Base-by-base conservation (phyloP, 2,113 vertebrate genomes). In the Trachemys scripta region DNA sequence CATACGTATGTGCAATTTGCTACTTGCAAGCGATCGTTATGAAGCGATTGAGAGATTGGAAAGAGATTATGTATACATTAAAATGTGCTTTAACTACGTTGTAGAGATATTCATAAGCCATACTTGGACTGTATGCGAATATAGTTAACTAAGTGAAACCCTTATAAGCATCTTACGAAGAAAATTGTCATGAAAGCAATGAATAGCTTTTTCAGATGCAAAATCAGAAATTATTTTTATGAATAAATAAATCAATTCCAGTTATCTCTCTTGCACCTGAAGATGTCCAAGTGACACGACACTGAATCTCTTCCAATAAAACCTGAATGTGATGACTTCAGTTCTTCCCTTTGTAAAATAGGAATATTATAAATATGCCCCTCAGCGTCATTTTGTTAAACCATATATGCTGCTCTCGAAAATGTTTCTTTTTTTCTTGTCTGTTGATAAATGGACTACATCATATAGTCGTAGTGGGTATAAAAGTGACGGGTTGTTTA, bases 401-500 rank as follows among this genome's bases (percentile, higher is more conserved):
- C 56, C 47, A 24, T 54, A 38, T 94, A 45, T 79, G 87, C 90
- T 81, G 95, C 14, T 25, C 65, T 78, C 24, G 13, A 5, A 95
- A 88, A 6, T 24, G 35, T 17, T 11, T 24, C 10, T 29, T 38
- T 6, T 19, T 38, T 38, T 8, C 13, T 5, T 22, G 13, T 38
- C 27, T 14, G 31, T 5, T 51, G 91, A 94, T 85, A 59, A 85
- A 87, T 14, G 88, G 88, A 35, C 35, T 31, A 0, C 80, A 95
- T 90, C 93, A 12, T 50, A 82, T 1, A 5, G 12, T 69, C 69
- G 75, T 35, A 92, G 25, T 93, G 81, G 92, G 92, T 96, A 93
- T 93, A 57, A 84, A 35, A 93, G 62, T 5, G 85, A 49, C 62
- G 92, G 90, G 90, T 90, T 95, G 97, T 96, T 96, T 96, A 93